Evolutionary conservation across 92 coral and sea anemone genomes (phyloP).

Genomic region (Zoanthus sociatus): DNA sequence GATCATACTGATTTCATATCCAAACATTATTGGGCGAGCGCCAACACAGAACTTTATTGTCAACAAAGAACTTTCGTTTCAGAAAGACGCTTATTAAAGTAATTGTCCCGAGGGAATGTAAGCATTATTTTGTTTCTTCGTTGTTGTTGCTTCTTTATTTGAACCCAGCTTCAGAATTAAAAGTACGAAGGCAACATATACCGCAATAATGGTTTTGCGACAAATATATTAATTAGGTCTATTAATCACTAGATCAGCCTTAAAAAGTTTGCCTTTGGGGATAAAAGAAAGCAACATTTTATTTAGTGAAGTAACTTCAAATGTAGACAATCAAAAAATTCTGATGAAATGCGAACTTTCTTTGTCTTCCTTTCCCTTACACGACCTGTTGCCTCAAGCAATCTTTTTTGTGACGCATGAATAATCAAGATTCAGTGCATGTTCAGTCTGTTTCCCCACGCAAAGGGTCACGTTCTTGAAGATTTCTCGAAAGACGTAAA

Average conservation of each 20-base stretch:
- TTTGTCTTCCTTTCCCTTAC: too few species aligned
- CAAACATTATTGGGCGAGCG: not conserved
- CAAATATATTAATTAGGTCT: not conserved
- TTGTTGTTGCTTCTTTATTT: not conserved
- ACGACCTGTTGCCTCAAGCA: not conserved
- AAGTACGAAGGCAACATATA: not conserved
- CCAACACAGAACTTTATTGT: not conserved
- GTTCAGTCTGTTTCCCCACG: conserved; percentile 33
- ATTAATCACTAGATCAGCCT: not conserved
- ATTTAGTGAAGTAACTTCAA: not conserved
- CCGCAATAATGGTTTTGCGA: not conserved
- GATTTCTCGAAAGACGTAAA: conserved; percentile 7
- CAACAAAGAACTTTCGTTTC: not conserved
- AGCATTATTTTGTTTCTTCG: not conserved
- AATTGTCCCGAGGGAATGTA: not conserved
- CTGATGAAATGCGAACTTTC: not conserved
- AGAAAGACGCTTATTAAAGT: not conserved
- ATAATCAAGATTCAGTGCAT: conserved; percentile 31
- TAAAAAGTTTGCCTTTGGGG: not conserved
- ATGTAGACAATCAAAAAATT: not conserved
- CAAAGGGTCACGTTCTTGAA: conserved; percentile 28
- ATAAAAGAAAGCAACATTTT: too few species aligned
- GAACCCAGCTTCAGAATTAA: not conserved
- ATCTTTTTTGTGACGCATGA: not conserved
- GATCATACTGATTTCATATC: not conserved